phyloP scores from a whole-genome alignment of 2,113 vertebrate genomes.

The Oriolus oriolus region DNA sequence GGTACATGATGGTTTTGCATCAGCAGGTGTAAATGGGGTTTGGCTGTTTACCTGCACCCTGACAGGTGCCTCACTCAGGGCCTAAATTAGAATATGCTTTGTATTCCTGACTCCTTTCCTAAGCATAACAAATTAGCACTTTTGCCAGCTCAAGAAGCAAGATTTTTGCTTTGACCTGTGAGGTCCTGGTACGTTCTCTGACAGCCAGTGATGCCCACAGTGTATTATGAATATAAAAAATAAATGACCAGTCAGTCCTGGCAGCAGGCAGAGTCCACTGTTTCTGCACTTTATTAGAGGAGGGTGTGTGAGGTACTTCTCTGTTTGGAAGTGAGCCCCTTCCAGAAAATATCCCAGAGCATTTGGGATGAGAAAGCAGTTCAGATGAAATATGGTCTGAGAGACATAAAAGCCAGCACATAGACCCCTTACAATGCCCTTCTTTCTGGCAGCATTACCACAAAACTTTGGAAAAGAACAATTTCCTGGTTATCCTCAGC shows the following conservation, averaged over 20 bases:
- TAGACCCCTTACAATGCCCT: background rate
- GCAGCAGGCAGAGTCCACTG: background rate
- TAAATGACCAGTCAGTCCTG: background rate
- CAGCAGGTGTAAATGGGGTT: background rate
- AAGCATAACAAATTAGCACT: background rate
- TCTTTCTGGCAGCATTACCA: background rate
- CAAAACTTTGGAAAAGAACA: background rate
- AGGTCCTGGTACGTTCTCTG: background rate
- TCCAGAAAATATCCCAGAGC: background rate
- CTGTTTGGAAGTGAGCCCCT: background rate
- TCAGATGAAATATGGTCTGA: background rate
- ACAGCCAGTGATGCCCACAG: background rate
- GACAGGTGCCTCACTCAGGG: background rate
- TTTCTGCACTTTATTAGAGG: background rate
- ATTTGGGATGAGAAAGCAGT: background rate
- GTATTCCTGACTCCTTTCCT: background rate
- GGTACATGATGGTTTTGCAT: background rate
- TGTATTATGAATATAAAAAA: background rate
- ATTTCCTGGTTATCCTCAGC: background rate
- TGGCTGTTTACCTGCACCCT: background rate
- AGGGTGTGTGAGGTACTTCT: background rate
- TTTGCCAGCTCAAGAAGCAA: background rate
- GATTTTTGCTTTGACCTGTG: background rate
- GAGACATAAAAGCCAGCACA: background rate
- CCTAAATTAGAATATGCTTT: background rate